These are phyloP conservation scores for Aspidoscelis tigris DNA, from an alignment of 2,113 vertebrate genomes.

Conservation along the genomic window DNA sequence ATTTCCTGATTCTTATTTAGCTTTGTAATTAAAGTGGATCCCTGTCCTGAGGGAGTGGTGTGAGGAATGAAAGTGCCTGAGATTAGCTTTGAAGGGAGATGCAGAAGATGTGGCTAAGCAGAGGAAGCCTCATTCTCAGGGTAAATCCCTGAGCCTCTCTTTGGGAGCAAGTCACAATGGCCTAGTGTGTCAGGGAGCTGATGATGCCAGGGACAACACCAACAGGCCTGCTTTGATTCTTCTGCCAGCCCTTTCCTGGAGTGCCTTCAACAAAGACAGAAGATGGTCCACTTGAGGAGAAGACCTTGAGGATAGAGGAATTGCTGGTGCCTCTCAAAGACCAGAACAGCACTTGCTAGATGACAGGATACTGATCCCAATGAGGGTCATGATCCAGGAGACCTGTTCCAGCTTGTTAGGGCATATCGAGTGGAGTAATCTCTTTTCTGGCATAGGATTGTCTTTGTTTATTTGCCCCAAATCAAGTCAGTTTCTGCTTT, in stretches of 20 bases:
- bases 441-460: too few species aligned
- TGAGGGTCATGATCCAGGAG: background rate
- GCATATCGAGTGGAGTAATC: too few species aligned
- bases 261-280: slow-evolving; percentile 10
- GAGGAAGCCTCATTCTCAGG: accelerated
- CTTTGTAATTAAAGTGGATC: slow-evolving; percentile 34
- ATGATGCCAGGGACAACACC: background rate
- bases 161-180: background rate
- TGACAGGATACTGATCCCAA: background rate
- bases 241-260: background rate
- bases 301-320: background rate
- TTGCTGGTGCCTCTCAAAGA: background rate
- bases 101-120: background rate
- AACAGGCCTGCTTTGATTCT: background rate
- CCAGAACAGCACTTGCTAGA: background rate
- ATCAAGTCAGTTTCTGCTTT: background rate
- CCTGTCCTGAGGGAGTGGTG: background rate
- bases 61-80: background rate
- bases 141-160: accelerated
- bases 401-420: background rate
- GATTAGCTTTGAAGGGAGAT: slow-evolving; percentile 12
- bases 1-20: slow-evolving; percentile 53
- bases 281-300: background rate
- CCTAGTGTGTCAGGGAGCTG: background rate
- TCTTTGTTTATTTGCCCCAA: too few species aligned